Percentiles rank a stretch among this genome's conserved stretches.
These are phyloP conservation scores for Rhea pennata DNA, from an alignment of 2,113 vertebrate species.

Conservation along the genomic window DNA sequence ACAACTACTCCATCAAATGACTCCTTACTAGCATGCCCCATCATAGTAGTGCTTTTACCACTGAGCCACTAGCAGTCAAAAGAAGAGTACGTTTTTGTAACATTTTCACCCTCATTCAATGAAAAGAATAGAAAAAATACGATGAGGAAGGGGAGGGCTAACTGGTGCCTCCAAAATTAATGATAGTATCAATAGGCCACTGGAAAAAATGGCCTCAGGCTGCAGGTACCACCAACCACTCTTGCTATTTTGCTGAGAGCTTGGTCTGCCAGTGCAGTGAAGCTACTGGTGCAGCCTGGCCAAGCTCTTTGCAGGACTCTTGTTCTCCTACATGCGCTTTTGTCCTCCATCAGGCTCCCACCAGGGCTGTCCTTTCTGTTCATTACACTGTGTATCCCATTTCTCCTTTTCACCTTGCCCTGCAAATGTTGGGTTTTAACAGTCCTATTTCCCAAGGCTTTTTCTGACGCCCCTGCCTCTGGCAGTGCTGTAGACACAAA, in stretches of 20 bases:
- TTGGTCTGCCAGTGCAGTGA: accelerated
- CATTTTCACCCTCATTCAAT: neutral
- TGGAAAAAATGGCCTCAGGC: neutral
- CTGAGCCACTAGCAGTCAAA: neutral
- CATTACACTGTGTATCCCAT: neutral
- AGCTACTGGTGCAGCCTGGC: neutral
- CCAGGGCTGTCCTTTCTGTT: neutral
- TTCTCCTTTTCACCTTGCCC: neutral
- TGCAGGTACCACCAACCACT: accelerated
- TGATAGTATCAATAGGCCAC: accelerated
- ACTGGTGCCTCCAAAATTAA: accelerated
- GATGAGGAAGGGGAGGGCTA: neutral
- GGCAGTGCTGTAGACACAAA: neutral
- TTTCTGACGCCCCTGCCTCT: neutral
- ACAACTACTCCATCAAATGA: accelerated
- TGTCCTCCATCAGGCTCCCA: neutral
- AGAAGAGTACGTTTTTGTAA: neutral
- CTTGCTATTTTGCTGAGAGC: neutral
- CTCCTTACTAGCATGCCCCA: neutral
- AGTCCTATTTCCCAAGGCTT: neutral
- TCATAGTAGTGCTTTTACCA: neutral
- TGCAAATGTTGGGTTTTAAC: neutral
- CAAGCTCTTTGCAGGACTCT: accelerated
- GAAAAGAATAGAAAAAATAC: neutral
- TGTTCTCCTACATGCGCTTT: neutral